Conservation (phyloP, 2,888 invertebrate genomes). For the Drosophila colorata region DNA sequence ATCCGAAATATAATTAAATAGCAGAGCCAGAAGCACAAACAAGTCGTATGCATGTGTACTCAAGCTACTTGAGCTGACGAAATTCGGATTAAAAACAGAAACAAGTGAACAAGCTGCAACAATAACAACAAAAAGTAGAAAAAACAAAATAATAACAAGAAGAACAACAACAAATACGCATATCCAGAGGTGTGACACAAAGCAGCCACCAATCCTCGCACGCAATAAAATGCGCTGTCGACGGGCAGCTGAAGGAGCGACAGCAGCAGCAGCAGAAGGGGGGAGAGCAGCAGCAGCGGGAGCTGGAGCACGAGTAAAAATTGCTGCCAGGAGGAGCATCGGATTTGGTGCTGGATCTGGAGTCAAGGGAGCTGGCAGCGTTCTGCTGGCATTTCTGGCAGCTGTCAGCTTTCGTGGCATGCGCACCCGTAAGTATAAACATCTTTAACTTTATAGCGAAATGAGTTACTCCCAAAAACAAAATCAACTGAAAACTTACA, state of each 20-base stretch:
- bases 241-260: slow-evolving; percentile 41
- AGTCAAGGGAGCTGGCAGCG: slow-evolving; percentile 53
- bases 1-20: slow-evolving; percentile 66
- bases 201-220: slow-evolving; percentile 61
- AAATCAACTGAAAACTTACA: not conserved
- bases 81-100: slow-evolving; percentile 61
- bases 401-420: slow-evolving; percentile 76
- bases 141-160: slow-evolving; percentile 28
- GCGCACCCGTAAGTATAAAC: slow-evolving; percentile 72
- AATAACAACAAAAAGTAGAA: slow-evolving; percentile 28
- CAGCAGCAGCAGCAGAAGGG: slow-evolving; percentile 28
- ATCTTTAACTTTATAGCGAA: slow-evolving; percentile 50
- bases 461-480: slow-evolving; percentile 12
- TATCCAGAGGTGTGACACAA: slow-evolving; percentile 62
- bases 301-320: slow-evolving; percentile 12
- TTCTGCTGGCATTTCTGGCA: slow-evolving; percentile 76
- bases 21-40: slow-evolving; percentile 15
- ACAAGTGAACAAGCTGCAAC: slow-evolving; percentile 14
- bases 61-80: slow-evolving; percentile 52
- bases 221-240: slow-evolving; percentile 74
- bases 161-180: slow-evolving; percentile 33
- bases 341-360: slow-evolving; percentile 33
- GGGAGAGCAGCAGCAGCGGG: slow-evolving; percentile 4
- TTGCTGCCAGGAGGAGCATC: slow-evolving; percentile 30
- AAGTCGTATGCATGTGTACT: slow-evolving; percentile 5